A percentile compares a stretch with the other conserved stretches of the same genome.
These are phyloP conservation scores for Cardiocondyla obscurior DNA, from an alignment of 1,140 invertebrate genomes.

Conservation along the genomic window DNA sequence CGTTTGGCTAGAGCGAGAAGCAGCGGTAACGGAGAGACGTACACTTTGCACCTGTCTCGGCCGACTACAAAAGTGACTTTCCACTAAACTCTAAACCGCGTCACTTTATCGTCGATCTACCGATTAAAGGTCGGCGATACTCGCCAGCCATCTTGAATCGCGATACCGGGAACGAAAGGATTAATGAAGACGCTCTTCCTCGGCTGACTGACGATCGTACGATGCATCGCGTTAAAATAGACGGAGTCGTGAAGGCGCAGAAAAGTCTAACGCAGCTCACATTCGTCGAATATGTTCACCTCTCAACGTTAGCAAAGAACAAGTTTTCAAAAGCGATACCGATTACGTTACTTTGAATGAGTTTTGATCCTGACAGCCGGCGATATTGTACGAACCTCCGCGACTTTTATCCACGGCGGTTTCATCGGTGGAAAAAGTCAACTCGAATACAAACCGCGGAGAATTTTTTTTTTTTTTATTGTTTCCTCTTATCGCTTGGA, in stretches of 20 bases:
- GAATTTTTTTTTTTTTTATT: slow-evolving; percentile 27
- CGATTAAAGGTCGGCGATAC: slow-evolving; percentile 30
- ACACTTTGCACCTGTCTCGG: slow-evolving; percentile 63
- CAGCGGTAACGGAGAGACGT: slow-evolving; percentile 58
- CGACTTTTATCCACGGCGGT: background rate
- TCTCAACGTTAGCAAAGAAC: background rate
- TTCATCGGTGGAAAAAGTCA: slow-evolving; percentile 22
- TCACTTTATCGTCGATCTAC: slow-evolving; percentile 18
- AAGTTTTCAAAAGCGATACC: background rate
- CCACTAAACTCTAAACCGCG: slow-evolving; percentile 31
- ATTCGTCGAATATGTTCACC: no score
- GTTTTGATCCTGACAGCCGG: slow-evolving; percentile 13
- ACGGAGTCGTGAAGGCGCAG: background rate
- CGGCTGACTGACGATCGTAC: no score
- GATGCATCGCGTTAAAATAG: background rate
- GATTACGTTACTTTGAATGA: background rate
- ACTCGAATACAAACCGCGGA: slow-evolving; percentile 3
- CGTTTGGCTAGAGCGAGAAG: slow-evolving; percentile 30
- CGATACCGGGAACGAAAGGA: background rate
- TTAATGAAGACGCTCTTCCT: slow-evolving; percentile 5
- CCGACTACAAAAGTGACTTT: slow-evolving; percentile 32
- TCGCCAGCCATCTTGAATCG: slow-evolving; percentile 24
- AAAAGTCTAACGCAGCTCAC: background rate
- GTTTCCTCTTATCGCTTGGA: slow-evolving; percentile 7
- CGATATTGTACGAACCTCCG: background rate